Conservation (phyloP, 2,888 invertebrate species). For the Oscheius sp. region DNA sequence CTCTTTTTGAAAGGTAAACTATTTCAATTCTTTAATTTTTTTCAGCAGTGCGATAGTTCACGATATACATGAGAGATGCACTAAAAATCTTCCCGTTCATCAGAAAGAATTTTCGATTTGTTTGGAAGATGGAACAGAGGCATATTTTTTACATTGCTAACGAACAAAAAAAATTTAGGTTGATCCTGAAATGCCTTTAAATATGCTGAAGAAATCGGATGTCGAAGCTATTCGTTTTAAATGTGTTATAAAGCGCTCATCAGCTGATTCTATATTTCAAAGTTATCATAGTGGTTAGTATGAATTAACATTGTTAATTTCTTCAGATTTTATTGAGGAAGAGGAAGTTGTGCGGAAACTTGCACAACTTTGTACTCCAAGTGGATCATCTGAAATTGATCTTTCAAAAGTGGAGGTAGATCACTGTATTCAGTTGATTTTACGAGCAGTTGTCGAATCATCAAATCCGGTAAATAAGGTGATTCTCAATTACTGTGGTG, state of each 20-base stretch:
- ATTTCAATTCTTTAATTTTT: not conserved
- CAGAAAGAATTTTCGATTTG: not conserved
- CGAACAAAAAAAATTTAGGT: not conserved
- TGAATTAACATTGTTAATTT: too few relatives aligned
- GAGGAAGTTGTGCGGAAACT: constrained; percentile 5
- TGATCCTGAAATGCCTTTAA: not conserved
- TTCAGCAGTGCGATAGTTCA: not conserved
- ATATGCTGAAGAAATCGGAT: not conserved
- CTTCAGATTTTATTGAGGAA: not conserved
- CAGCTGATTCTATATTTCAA: not conserved
- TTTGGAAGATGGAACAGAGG: constrained; percentile 12
- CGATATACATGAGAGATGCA: not conserved
- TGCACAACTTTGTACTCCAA: not conserved
- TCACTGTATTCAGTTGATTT: constrained; percentile 1
- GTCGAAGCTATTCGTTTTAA: not conserved
- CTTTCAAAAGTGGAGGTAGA: not conserved
- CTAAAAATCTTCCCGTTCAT: not conserved
- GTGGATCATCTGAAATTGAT: not conserved
- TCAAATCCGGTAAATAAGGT: not conserved
- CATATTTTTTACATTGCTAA: not conserved
- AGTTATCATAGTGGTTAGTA: not conserved
- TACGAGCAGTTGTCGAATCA: not conserved
- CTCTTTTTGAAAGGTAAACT: not conserved
- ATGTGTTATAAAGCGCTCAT: not conserved
- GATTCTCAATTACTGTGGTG: not conserved